phyloP scores from a whole-genome alignment of 2,797 vertebrate species.

The Ataeniobius toweri region DNA sequence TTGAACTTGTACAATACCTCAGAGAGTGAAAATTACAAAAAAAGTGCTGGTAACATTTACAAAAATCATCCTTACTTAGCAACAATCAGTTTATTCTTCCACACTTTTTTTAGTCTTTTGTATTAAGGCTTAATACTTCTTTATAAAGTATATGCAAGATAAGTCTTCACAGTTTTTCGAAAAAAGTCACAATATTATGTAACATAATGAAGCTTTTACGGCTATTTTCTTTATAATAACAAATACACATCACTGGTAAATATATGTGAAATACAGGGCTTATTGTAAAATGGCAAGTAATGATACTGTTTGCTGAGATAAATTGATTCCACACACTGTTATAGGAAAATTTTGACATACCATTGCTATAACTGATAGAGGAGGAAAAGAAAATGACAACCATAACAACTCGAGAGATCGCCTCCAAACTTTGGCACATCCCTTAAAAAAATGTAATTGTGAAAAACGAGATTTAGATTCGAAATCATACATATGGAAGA shows the following conservation, averaged over 20 bases:
- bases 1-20: conserved; percentile 99
- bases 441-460: conserved; percentile 81
- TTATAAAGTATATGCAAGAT: conserved; percentile 99
- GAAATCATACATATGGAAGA: conserved; percentile 82
- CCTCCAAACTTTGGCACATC: conserved; percentile 89
- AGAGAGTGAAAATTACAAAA: conserved; percentile 99
- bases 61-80: conserved; percentile 99
- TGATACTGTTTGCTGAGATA: conserved; percentile 99
- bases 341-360: conserved; percentile 93
- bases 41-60: conserved; percentile 99
- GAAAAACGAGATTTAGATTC: conserved; percentile 80
- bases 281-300: conserved; percentile 99
- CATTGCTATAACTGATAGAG: conserved; percentile 83
- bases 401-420: conserved; percentile 84
- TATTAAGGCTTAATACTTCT: conserved; percentile 99
- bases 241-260: conserved; percentile 99
- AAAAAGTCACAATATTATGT: conserved; percentile 99
- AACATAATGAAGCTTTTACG: conserved; percentile 99
- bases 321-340: conserved; percentile 96
- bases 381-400: conserved; percentile 78
- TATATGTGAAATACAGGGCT: conserved; percentile 99
- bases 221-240: conserved; percentile 99
- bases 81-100: conserved; percentile 99
- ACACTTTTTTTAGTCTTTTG: conserved; percentile 99
- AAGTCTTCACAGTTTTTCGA: conserved; percentile 99